phyloP scores from a whole-genome alignment of 2,113 vertebrate genomes.

The Dicrurus megarhynchus region DNA sequence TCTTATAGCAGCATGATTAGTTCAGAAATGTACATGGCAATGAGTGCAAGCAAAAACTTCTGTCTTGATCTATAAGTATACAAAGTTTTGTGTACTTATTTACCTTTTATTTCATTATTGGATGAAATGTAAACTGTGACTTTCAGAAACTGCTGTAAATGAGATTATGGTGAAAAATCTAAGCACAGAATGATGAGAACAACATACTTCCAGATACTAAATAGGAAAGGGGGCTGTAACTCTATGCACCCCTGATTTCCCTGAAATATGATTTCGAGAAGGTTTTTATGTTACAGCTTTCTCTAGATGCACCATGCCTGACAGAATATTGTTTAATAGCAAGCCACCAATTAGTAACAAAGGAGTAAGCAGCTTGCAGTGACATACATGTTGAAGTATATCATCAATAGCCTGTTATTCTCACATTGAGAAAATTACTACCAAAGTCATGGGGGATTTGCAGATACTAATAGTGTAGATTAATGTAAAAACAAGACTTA shows the following conservation, averaged over 20 bases:
- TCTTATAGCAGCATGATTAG: not conserved
- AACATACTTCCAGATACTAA: not conserved
- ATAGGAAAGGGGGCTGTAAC: not conserved
- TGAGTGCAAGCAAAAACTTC: not conserved
- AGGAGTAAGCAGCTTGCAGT: not conserved
- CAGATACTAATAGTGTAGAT: not conserved
- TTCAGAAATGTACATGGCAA: not conserved
- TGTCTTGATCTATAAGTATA: not conserved
- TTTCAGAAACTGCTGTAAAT: not conserved
- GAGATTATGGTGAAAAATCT: not conserved
- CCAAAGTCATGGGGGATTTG: not conserved
- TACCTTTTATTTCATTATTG: not conserved
- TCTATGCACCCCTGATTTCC: not conserved
- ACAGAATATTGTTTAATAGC: not conserved
- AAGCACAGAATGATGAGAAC: not conserved
- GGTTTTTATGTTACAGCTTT: not conserved
- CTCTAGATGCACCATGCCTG: not conserved
- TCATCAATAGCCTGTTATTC: not conserved
- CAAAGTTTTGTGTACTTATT: not conserved
- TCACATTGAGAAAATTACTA: not conserved
- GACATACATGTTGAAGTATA: not conserved
- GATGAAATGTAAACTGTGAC: not conserved
- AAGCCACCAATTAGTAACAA: not conserved
- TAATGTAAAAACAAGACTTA: not conserved
- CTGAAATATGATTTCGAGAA: not conserved